Evolutionary conservation across 2,888 invertebrate species (phyloP).

Genomic region (Drosophila prolongata): DNA sequence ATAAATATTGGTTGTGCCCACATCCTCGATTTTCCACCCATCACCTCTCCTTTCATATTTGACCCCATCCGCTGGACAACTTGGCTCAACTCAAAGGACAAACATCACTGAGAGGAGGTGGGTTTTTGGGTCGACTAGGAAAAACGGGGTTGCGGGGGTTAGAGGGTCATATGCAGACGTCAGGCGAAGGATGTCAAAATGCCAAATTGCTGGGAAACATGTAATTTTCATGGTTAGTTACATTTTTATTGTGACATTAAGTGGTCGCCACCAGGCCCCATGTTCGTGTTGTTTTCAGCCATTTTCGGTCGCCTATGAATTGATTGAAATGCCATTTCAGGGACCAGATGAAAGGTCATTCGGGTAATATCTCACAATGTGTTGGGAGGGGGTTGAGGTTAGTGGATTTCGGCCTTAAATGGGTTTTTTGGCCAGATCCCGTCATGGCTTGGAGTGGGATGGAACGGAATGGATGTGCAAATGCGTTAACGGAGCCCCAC

Average conservation of each 20-base stretch:
- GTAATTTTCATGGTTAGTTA: constrained; percentile 82
- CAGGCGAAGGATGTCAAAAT: constrained; percentile 62
- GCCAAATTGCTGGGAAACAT: constrained; percentile 78
- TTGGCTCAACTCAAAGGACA: constrained; percentile 39
- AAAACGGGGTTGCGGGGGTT: background rate
- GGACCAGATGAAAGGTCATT: constrained; percentile 56
- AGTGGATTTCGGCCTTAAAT: constrained; percentile 2
- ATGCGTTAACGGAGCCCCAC: constrained; percentile 34
- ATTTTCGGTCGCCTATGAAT: constrained; percentile 61
- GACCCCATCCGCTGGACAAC: constrained; percentile 50
- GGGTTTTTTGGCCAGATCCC: constrained; percentile 13
- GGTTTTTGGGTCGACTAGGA: background rate
- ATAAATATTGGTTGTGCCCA: constrained; percentile 72
- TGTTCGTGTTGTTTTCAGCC: constrained; percentile 34
- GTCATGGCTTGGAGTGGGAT: background rate
- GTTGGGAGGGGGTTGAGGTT: background rate
- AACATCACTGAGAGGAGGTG: constrained; percentile 23
- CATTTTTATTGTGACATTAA: constrained; percentile 81
- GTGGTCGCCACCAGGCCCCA: constrained; percentile 56
- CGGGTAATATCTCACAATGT: constrained; percentile 40
- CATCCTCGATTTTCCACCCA: constrained; percentile 5
- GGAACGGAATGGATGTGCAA: constrained; percentile 31
- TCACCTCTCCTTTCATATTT: constrained; percentile 3
- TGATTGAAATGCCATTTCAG: constrained; percentile 68
- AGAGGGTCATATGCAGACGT: constrained; percentile 53